phyloP scores from a whole-genome alignment of 2,888 invertebrate species.

The Parasteatoda lunata region DNA sequence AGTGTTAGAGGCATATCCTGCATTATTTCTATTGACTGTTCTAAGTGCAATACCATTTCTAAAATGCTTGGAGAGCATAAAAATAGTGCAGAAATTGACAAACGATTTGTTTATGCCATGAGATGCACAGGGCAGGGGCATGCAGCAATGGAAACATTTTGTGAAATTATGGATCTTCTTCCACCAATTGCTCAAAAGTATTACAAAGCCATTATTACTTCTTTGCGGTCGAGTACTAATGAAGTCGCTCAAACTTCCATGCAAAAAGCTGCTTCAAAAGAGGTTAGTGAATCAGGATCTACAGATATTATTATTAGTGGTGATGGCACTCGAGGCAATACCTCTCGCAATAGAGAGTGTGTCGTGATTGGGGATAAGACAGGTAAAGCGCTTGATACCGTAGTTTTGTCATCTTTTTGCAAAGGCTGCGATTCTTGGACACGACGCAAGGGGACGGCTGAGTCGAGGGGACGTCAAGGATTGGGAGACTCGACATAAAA shows the following conservation, averaged over 20 bases:
- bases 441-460: background rate
- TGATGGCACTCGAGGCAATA: conserved; percentile 36
- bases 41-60: too few relatives aligned
- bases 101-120: conserved; percentile 4
- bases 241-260: conserved; percentile 5
- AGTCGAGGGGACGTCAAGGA: too few relatives aligned
- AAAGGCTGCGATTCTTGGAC: conserved; percentile 23
- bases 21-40: too few relatives aligned
- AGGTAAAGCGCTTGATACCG: conserved; percentile 18
- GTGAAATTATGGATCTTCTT: conserved; percentile 23
- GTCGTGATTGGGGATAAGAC: conserved; percentile 22
- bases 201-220: background rate
- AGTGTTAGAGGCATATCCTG: too few relatives aligned
- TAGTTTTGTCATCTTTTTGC: conserved; percentile 23
- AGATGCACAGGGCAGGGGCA: background rate
- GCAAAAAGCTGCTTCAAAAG: conserved; percentile 18
- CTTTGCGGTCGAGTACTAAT: background rate
- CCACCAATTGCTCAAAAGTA: conserved; percentile 19
- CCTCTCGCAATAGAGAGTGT: conserved; percentile 21
- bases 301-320: conserved; percentile 11
- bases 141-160: conserved; percentile 13
- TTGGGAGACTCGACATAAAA: too few relatives aligned
- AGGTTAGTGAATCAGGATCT: background rate
- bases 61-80: too few relatives aligned
- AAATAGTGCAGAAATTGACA: conserved; percentile 7